Evolutionary conservation across 2,113 vertebrate genomes (phyloP).

Genomic region (Himantopus leucocephalus): DNA sequence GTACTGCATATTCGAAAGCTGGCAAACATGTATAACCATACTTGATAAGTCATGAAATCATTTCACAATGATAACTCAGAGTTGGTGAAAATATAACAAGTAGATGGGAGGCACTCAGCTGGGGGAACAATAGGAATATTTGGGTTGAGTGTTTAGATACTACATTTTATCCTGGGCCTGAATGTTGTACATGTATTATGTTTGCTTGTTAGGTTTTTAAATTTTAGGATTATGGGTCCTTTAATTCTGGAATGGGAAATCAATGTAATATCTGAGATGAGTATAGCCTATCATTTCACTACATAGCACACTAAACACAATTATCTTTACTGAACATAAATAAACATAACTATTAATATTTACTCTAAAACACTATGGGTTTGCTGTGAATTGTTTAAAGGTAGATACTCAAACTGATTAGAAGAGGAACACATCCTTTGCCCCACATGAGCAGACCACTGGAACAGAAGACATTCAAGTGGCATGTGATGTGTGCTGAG

Average conservation of each 20-base stretch:
- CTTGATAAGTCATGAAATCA: constrained; percentile 14
- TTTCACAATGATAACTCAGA: not conserved
- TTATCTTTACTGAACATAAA: not conserved
- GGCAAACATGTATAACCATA: not conserved
- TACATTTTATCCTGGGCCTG: not conserved
- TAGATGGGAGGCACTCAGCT: not conserved
- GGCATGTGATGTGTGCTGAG: not conserved
- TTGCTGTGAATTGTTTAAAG: not conserved
- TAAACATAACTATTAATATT: not conserved
- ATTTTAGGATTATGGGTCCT: not conserved
- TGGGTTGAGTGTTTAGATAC: not conserved
- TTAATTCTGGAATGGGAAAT: not conserved
- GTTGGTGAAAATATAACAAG: not conserved
- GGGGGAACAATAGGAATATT: not conserved
- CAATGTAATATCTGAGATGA: not conserved
- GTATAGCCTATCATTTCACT: not conserved
- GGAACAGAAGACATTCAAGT: not conserved
- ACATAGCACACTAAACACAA: not conserved
- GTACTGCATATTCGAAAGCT: constrained; percentile 50
- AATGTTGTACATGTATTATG: not conserved
- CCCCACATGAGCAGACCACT: not conserved
- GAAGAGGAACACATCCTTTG: not conserved
- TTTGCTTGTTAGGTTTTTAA: not conserved
- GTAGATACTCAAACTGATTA: not conserved
- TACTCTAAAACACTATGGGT: not conserved